A percentile compares a stretch with the other conserved stretches of the same genome.
phyloP scores from a whole-genome alignment of 2,113 vertebrate genomes.

The Nanger granti region DNA sequence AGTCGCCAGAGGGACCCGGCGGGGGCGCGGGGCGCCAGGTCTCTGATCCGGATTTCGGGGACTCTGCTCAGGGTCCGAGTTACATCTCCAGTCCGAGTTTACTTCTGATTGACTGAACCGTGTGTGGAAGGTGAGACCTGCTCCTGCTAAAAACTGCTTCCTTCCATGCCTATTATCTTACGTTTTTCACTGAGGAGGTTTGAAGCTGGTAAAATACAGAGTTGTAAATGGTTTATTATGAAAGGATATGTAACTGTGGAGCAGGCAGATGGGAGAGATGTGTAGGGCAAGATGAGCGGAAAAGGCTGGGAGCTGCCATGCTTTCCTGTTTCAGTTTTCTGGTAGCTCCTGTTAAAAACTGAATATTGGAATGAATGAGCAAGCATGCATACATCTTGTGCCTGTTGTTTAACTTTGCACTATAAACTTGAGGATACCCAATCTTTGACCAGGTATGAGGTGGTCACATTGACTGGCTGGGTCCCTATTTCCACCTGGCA shows the following conservation, averaged over 20 bases:
- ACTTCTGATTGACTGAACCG: background rate
- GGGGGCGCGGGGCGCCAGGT: background rate
- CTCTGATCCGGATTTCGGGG: background rate
- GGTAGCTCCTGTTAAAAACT: background rate
- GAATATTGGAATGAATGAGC: background rate
- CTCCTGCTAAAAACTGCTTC: background rate
- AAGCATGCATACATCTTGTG: background rate
- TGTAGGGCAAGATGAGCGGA: background rate
- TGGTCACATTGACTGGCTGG: background rate
- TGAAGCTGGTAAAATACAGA: background rate
- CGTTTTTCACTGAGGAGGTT: background rate
- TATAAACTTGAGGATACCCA: background rate
- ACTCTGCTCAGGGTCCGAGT: background rate
- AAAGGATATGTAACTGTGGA: background rate
- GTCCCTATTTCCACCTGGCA: background rate
- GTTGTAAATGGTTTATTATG: background rate
- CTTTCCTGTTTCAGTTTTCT: background rate
- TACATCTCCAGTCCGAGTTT: background rate
- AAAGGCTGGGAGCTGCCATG: background rate
- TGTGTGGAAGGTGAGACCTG: background rate
- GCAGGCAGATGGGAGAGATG: background rate
- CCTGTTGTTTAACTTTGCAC: background rate
- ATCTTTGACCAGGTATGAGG: background rate
- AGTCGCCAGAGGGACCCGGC: background rate
- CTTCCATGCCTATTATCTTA: background rate